Evolutionary conservation across 2,888 invertebrate genomes (phyloP).

Genomic region (Gisinianus flammeolus): DNA sequence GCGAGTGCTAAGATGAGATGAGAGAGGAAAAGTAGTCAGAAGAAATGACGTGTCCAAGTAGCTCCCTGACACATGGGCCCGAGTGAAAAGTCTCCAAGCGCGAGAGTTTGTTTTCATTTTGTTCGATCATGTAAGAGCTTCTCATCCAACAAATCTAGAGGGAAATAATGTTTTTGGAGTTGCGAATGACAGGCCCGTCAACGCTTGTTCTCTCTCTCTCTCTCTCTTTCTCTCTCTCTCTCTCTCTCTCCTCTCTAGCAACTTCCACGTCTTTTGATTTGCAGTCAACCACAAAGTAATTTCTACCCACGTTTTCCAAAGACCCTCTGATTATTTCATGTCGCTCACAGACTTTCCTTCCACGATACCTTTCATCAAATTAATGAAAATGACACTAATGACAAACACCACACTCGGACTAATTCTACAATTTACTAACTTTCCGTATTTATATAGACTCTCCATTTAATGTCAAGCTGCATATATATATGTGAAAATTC

Average conservation of each 20-base stretch:
- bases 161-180: constrained; percentile 42
- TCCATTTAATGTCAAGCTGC: constrained; percentile 9
- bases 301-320: constrained; percentile 54
- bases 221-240: constrained; percentile 31
- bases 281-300: constrained; percentile 59
- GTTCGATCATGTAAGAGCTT: constrained; percentile 34
- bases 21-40: constrained; percentile 22
- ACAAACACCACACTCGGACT: constrained; percentile 37
- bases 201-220: constrained; percentile 30
- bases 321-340: constrained; percentile 54
- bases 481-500: background rate
- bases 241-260: background rate
- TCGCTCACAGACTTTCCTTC: constrained; percentile 55
- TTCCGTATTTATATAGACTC: too few species aligned
- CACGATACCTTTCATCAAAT: constrained; percentile 48
- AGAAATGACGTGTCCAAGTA: constrained; percentile 36
- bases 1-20: constrained; percentile 23
- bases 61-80: constrained; percentile 31
- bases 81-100: constrained; percentile 43
- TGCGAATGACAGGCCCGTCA: constrained; percentile 45
- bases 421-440: constrained; percentile 33
- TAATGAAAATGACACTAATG: constrained; percentile 52
- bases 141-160: constrained; percentile 32
- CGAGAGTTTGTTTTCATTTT: constrained; percentile 42
- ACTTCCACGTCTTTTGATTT: constrained; percentile 58